Evolutionary conservation across 1,140 invertebrate species (phyloP).

Genomic region (Doryteuthis pealeii): DNA sequence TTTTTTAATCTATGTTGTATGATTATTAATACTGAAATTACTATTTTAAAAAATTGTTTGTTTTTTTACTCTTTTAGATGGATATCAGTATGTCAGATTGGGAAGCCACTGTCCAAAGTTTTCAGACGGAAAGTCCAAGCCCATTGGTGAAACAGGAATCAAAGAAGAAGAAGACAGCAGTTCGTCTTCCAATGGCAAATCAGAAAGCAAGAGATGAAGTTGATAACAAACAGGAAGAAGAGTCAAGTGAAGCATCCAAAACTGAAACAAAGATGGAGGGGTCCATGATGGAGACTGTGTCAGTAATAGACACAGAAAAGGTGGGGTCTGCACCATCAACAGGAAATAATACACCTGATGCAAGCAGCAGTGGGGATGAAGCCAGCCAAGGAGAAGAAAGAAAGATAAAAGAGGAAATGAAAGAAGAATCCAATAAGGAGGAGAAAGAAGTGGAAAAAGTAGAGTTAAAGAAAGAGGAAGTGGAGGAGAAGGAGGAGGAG

Average conservation of each 20-base stretch:
- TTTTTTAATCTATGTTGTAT: too few relatives aligned
- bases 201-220: neutral
- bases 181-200: neutral
- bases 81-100: too few relatives aligned
- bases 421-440: too few relatives aligned
- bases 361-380: neutral
- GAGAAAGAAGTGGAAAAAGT: too few relatives aligned
- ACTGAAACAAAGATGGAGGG: neutral
- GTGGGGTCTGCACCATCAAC: neutral
- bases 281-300: neutral
- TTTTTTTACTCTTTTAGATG: too few relatives aligned
- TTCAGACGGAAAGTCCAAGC: neutral
- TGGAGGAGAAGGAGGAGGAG: too few relatives aligned
- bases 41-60: too few relatives aligned
- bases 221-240: conserved; percentile 2
- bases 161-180: conserved; percentile 4
- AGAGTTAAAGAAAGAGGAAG: too few relatives aligned
- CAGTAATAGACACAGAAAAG: neutral
- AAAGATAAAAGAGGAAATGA: too few relatives aligned
- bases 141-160: neutral
- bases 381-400: too few relatives aligned
- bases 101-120: too few relatives aligned
- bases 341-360: neutral
- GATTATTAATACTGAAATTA: too few relatives aligned
- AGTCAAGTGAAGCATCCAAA: neutral